These are phyloP conservation scores for Macrobrachium nipponense DNA, from an alignment of 1,140 invertebrate species.

Conservation along the genomic window DNA sequence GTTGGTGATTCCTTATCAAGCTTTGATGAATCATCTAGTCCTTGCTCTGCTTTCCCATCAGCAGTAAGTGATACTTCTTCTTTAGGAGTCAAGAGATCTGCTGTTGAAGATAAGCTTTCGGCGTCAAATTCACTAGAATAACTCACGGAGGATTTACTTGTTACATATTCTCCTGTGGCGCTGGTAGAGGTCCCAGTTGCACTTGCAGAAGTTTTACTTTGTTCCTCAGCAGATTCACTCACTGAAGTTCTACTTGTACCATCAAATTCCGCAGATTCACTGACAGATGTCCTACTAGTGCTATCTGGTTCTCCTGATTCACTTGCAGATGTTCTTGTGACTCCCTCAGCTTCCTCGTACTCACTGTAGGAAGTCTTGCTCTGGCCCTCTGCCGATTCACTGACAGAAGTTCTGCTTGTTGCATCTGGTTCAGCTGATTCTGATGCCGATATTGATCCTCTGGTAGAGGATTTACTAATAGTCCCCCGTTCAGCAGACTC, in stretches of 20 bases:
- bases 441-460: background rate
- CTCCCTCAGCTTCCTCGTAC: background rate
- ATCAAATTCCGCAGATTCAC: background rate
- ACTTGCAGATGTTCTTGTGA: conserved; percentile 11
- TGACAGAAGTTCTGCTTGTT: background rate
- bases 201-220: conserved; percentile 2
- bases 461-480: background rate
- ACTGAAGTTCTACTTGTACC: background rate
- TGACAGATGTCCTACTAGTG: conserved; percentile 18
- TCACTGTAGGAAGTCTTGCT: conserved; percentile 15
- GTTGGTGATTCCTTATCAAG: background rate
- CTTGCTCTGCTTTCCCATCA: background rate
- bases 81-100: conserved; percentile 28
- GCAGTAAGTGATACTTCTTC: conserved; percentile 7
- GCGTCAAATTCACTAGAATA: conserved; percentile 28
- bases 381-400: background rate
- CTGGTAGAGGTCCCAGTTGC: conserved; percentile 1
- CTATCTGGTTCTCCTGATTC: conserved; percentile 9
- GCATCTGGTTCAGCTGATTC: background rate
- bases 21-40: background rate
- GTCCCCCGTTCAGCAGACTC: background rate
- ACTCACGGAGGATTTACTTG: conserved; percentile 29
- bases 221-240: background rate
- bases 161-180: conserved; percentile 8
- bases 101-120: conserved; percentile 28